These are phyloP conservation scores for Microctenopoma stevenorrisi DNA, from an alignment of 2,797 vertebrate species.

Conservation along the genomic window DNA sequence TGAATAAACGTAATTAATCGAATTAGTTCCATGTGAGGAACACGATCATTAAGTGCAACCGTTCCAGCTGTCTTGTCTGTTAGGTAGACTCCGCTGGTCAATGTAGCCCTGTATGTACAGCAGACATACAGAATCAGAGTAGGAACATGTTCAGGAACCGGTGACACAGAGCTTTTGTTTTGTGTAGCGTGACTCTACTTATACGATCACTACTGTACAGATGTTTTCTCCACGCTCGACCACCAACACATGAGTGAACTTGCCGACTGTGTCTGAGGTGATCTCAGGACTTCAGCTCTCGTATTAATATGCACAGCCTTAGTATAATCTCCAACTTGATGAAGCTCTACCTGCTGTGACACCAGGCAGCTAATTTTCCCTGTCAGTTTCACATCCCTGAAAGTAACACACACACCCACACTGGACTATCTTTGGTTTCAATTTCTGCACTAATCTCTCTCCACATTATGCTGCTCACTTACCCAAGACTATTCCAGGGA, in stretches of 20 bases:
- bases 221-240: background rate
- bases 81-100: too few species aligned
- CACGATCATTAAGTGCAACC: too few species aligned
- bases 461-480: slow-evolving; percentile 74
- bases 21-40: too few species aligned
- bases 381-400: slow-evolving; percentile 68
- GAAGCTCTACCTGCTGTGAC: slow-evolving; percentile 69
- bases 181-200: too few species aligned
- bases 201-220: too few species aligned
- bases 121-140: too few species aligned
- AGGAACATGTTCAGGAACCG: too few species aligned
- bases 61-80: too few species aligned
- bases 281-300: slow-evolving; percentile 20
- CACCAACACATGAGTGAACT: slow-evolving; percentile 13
- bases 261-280: slow-evolving; percentile 22
- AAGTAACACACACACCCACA: slow-evolving; percentile 60
- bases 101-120: too few species aligned
- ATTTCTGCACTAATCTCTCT: slow-evolving; percentile 68
- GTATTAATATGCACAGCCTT: slow-evolving; percentile 52
- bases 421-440: slow-evolving; percentile 74
- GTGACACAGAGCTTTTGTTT: too few species aligned
- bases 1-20: too few species aligned
- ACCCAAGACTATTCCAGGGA: slow-evolving; percentile 73
- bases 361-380: slow-evolving; percentile 68
- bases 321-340: slow-evolving; percentile 59